Evolutionary conservation across 2,113 vertebrate species (phyloP).

Genomic region (Pyxicephalus adspersus): DNA sequence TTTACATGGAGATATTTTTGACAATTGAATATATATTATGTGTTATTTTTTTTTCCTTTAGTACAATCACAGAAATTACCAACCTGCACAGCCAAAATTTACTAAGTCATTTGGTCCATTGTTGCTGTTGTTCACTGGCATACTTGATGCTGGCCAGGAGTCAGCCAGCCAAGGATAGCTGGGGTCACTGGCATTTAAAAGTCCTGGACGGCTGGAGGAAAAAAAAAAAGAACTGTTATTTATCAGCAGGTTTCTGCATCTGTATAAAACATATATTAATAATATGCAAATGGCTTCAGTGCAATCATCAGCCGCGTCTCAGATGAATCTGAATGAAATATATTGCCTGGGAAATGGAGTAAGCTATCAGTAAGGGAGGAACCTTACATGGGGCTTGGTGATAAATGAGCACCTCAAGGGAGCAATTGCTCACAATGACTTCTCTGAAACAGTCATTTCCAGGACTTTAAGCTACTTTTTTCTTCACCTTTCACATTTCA

Average conservation of each 20-base stretch:
- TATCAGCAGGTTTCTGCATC: neutral
- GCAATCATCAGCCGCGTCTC: constrained; percentile 56
- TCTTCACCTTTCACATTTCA: constrained; percentile 66
- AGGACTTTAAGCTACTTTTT: constrained; percentile 77
- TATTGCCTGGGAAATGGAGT: constrained; percentile 59
- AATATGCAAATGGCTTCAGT: constrained; percentile 64
- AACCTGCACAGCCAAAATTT: constrained; percentile 95
- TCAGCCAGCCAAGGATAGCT: constrained; percentile 97
- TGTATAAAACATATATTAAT: constrained; percentile 53
- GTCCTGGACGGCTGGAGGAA: constrained; percentile 86
- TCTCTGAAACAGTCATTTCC: constrained; percentile 79
- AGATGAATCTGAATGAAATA: constrained; percentile 72
- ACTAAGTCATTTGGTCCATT: constrained; percentile 90
- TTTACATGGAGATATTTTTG: too few species aligned
- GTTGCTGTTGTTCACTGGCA: constrained; percentile 91
- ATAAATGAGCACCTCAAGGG: constrained; percentile 82
- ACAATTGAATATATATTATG: too few species aligned
- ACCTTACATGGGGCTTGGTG: constrained; percentile 74
- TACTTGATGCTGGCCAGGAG: constrained; percentile 95
- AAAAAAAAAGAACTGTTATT: constrained; percentile 37
- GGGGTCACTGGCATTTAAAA: constrained; percentile 89
- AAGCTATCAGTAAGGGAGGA: constrained; percentile 55
- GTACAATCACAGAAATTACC: constrained; percentile 38
- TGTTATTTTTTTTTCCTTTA: too few species aligned
- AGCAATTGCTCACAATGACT: constrained; percentile 83